phyloP scores from a whole-genome alignment of 2,113 vertebrate species.

The Charina bottae region DNA sequence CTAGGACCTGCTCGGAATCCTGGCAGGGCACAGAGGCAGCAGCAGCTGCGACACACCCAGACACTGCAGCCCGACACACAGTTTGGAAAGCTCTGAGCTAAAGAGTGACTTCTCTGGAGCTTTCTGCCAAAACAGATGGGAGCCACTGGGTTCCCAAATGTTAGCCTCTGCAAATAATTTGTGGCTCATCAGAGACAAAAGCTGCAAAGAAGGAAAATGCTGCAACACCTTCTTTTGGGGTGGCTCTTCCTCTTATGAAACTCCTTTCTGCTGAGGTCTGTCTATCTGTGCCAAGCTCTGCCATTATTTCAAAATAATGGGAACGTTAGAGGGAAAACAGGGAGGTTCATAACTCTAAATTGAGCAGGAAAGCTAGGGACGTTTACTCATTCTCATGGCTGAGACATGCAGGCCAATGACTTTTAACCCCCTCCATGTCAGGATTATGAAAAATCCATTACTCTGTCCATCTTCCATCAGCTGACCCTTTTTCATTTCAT shows the following conservation, averaged over 20 bases:
- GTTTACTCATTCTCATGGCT: background rate
- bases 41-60: too few relatives aligned
- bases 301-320: background rate
- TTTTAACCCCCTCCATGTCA: background rate
- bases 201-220: background rate
- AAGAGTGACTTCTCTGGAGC: background rate
- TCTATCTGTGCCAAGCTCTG: background rate
- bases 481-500: background rate
- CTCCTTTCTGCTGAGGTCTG: background rate
- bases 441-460: background rate
- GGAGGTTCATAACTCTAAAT: background rate
- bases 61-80: too few relatives aligned
- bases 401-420: background rate
- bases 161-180: background rate
- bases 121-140: background rate
- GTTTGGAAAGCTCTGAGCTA: too few relatives aligned
- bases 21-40: too few relatives aligned
- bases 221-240: background rate
- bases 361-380: background rate
- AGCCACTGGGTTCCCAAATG: background rate
- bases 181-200: background rate
- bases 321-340: background rate
- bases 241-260: background rate
- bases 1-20: too few relatives aligned
- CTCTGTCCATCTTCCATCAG: background rate